A percentile compares a stretch with the other conserved stretches of the same genome.
phyloP scores from a whole-genome alignment of 2,888 invertebrate genomes.

The Euclidia mi region DNA sequence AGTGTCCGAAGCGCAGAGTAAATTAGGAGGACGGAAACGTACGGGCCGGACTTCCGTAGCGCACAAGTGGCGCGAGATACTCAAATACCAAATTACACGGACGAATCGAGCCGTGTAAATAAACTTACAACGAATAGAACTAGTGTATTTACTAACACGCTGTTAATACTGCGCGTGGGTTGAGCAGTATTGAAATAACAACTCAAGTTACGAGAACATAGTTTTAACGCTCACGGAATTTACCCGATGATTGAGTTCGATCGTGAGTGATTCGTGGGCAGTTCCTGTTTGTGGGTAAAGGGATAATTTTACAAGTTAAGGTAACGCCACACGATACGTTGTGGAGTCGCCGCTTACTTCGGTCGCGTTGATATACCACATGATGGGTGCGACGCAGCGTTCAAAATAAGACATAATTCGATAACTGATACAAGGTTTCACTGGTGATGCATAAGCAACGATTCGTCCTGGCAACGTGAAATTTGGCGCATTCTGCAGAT shows the following conservation, averaged over 20 bases:
- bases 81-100: slow-evolving; percentile 56
- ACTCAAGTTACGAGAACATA: background rate
- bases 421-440: too few relatives aligned
- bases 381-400: too few relatives aligned
- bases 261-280: background rate
- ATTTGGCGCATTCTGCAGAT: too few relatives aligned
- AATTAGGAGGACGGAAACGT: slow-evolving; percentile 57
- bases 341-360: too few relatives aligned
- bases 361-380: too few relatives aligned
- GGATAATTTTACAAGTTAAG: too few relatives aligned
- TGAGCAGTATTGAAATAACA: slow-evolving; percentile 9
- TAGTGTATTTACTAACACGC: slow-evolving; percentile 12
- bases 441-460: too few relatives aligned
- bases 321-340: too few relatives aligned
- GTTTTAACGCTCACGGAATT: background rate
- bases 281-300: too few relatives aligned
- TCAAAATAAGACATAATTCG: too few relatives aligned
- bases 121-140: slow-evolving; percentile 12
- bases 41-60: slow-evolving; percentile 52
- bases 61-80: slow-evolving; percentile 51
- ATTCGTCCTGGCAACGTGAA: too few relatives aligned
- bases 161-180: slow-evolving; percentile 5
- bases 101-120: slow-evolving; percentile 22
- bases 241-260: background rate
- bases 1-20: slow-evolving; percentile 50